Base-by-base conservation (phyloP, 2,113 vertebrate genomes). In the Nicator chloris region DNA sequence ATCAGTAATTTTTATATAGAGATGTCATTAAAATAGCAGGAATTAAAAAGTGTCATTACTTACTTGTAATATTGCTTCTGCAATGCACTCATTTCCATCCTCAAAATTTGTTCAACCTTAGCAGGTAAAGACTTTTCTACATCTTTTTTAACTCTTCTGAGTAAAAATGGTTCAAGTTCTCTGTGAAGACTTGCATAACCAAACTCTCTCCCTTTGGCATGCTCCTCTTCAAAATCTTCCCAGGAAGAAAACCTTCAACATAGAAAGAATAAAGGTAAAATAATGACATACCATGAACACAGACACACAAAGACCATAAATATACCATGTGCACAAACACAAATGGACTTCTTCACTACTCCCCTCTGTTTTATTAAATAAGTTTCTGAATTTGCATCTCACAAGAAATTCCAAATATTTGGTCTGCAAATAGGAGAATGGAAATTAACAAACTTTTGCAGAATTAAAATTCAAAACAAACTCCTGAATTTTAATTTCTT, bases 61-160 rank as follows among this genome's bases (percentile, higher is more conserved):
- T 98, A 99, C 99, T 99, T 99, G 97, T 99, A 99, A 98, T 99
- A 99, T 88, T 99, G 99, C 92, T 99, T 99, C 97, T 99, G 99
- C 93, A 99, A 98, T 50, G 99, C 99, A 79, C 99, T 99, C 99
- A 99, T 99, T 96, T 99, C 99, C 96, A 99, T 99, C 95, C 99
- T 95, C 95, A 99, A 97, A 94, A 99, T 99, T 96, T 99, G 99
- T 76, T 99, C 99, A 93, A 99, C 99, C 92, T 99, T 99, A 88
- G 99, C 99, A 93, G 99, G 99, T 65, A 99, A 98, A 80, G 99
- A 99, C 96, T 99, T 99, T 97, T 99, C 99, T 82, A 99, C 99
- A 69, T 99, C 99, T 97, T 99, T 99, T 97, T 99, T 99, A 94
- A 99, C 99, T 89, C 99, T 96, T 37, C 99, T 99, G 75, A 99